Conservation (phyloP, 1,140 invertebrate species). For the Harpegnathos saltator region DNA sequence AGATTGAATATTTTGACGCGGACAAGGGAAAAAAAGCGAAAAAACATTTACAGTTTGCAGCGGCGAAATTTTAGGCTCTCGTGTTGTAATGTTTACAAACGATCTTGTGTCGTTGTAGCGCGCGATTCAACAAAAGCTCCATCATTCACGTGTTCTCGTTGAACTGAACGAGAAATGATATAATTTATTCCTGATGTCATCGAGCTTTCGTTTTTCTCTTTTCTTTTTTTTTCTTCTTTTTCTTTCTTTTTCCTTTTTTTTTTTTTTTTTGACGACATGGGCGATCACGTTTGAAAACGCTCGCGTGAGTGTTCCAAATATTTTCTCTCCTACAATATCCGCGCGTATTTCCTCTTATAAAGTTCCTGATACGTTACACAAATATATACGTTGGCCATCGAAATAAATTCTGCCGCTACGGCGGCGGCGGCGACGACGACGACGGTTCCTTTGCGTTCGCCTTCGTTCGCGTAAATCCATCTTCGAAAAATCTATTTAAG, state of each 20-base stretch:
- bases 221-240: background rate
- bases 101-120: too few species aligned
- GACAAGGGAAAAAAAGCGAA: too few species aligned
- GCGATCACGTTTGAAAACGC: background rate
- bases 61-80: too few species aligned
- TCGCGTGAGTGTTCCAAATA: background rate
- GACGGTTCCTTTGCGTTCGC: background rate
- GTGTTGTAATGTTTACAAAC: too few species aligned
- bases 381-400: conserved; percentile 9
- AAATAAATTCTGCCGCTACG: conserved; percentile 2
- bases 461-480: background rate
- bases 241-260: too few species aligned
- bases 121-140: background rate
- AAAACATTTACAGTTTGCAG: too few species aligned
- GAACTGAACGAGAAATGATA: background rate
- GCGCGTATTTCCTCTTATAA: background rate
- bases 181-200: conserved; percentile 4
- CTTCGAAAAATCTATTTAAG: conserved; percentile 7
- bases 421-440: background rate
- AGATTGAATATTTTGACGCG: too few species aligned
- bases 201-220: background rate
- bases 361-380: background rate
- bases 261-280: background rate
- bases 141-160: background rate
- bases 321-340: background rate